Evolutionary conservation across 2,113 vertebrate genomes (phyloP).

Genomic region (Fregetta grallaria): DNA sequence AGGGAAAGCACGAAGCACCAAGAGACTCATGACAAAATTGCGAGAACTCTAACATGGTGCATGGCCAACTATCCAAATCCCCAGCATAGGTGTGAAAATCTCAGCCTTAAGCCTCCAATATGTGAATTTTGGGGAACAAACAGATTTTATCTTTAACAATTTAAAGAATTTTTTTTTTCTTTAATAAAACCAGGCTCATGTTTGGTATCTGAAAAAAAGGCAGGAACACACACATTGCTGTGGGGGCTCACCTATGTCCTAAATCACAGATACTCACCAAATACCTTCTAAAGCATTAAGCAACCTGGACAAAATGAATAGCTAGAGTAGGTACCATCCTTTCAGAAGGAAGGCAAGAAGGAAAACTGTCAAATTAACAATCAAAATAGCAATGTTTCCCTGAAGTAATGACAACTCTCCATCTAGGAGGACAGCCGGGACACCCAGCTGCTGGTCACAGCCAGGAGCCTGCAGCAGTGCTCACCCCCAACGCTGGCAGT

Average conservation of each 20-base stretch:
- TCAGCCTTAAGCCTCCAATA: constrained; percentile 13
- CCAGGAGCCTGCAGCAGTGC: neutral
- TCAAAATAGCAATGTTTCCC: neutral
- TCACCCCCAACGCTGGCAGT: accelerated
- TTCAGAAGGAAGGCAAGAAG: neutral
- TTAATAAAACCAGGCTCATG: constrained; percentile 3
- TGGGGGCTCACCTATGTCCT: neutral
- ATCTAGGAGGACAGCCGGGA: neutral
- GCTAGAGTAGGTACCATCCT: neutral
- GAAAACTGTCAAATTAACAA: neutral
- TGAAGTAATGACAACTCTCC: neutral
- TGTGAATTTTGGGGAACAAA: constrained; percentile 28
- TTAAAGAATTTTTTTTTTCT: neutral
- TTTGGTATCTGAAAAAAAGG: neutral
- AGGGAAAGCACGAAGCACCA: constrained; percentile 36
- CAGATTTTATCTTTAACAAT: constrained; percentile 29
- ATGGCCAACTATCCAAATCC: neutral
- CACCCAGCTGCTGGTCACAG: neutral
- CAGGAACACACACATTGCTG: neutral
- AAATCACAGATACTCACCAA: neutral
- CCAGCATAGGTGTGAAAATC: neutral
- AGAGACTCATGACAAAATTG: neutral
- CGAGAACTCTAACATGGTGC: neutral
- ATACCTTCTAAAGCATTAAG: neutral
- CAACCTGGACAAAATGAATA: neutral